Evolutionary conservation across 2,113 vertebrate genomes (phyloP).

Genomic region (Pelodiscus sinensis): DNA sequence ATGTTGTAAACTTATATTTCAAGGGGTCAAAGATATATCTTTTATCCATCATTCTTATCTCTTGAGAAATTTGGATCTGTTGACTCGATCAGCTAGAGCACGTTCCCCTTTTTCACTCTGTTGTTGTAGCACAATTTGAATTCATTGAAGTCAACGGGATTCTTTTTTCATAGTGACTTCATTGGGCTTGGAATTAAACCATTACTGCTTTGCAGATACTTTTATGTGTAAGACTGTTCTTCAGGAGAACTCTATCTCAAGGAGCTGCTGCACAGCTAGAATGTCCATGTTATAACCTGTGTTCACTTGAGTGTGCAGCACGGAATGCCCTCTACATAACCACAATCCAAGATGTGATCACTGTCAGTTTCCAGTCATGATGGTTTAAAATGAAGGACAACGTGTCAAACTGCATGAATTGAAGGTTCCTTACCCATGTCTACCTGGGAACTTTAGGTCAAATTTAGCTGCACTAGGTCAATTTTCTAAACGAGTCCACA

Average conservation of each 20-base stretch:
- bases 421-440: background rate
- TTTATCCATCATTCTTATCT: background rate
- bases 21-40: background rate
- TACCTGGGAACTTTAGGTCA: too few relatives aligned
- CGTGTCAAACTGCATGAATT: background rate
- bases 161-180: background rate
- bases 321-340: rapidly evolving
- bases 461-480: too few relatives aligned
- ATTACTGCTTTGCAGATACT: background rate
- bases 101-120: rapidly evolving
- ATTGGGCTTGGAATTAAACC: background rate
- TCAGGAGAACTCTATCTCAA: background rate
- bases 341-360: rapidly evolving
- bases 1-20: background rate
- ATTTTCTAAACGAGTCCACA: too few relatives aligned
- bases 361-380: background rate
- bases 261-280: background rate
- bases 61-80: background rate
- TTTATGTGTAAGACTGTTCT: rapidly evolving
- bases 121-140: background rate
- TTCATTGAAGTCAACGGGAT: background rate
- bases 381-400: background rate
- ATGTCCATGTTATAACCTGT: background rate
- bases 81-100: background rate
- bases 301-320: background rate